Base-by-base conservation (phyloP, 2,113 vertebrate species). In the Smithornis capensis region DNA sequence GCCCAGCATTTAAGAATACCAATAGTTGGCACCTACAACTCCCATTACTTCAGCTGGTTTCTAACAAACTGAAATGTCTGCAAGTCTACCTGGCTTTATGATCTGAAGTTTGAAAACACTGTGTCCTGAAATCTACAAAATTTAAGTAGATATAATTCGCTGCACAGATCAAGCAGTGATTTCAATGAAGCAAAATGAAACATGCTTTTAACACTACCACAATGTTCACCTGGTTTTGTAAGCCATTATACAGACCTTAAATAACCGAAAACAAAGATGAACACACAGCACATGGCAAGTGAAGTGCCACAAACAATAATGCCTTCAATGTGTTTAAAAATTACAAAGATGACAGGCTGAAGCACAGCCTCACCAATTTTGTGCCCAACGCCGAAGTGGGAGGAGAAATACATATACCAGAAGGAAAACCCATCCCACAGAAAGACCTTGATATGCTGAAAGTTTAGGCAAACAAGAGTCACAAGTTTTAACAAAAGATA, bases 321-420 rank as follows among this genome's bases (percentile, higher is more conserved):
- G 19, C 63, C 47, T 27, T 74, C 55, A 13, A 15, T 9, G 16
- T 23, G 29, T 47, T 90, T 68, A 87, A 42, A 57, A 90, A 52
- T 12, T 0, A 77, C 18, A 52, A 3, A 22, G 40, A 70, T 40
- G 37, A 83, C 50, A 65, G 22, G n/a, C 59, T 40, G 0, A 2
- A 59, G n/a, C 0, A 2, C 21, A 78, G 23, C 23, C 29, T 74
- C 71, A 47, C 5, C 42, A 42, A 17, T 86, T 84, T 16, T 68
- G 59, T 23, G 21, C 55, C 42, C 63, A 27, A 83, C 47, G 67
- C 19, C 8, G 5, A 76, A 62, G 21, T 16, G 29, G 55, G 19
- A 76, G 19, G 11, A 83, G 31, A 83, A 92, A 76, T 1, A 84
- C 17, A 60, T 33, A 69, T 1, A 64, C 3, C 40, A 84, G 73